Conservation (phyloP, 2,888 invertebrate genomes). For the Drosophila recens region DNA sequence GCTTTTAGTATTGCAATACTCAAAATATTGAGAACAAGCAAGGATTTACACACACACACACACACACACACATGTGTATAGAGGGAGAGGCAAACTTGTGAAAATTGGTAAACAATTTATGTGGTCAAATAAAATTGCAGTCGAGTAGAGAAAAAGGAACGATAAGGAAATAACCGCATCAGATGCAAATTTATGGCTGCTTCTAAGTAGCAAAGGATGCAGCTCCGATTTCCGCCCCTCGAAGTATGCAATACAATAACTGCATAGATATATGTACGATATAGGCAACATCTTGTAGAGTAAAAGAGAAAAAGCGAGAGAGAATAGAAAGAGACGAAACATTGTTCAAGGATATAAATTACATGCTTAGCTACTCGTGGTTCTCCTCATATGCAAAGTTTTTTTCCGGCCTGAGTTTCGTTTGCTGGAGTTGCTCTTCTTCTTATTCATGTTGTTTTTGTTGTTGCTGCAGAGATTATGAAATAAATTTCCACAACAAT, state of each 20-base stretch:
- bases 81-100: constrained; percentile 57
- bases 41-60: constrained; percentile 36
- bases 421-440: constrained; percentile 19
- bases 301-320: background rate
- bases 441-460: constrained; percentile 23
- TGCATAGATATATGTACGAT: constrained; percentile 34
- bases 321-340: background rate
- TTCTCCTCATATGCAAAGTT: constrained; percentile 72
- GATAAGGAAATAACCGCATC: constrained; percentile 55
- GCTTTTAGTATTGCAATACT: constrained; percentile 51
- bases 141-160: constrained; percentile 28
- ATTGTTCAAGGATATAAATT: constrained; percentile 71
- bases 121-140: constrained; percentile 76
- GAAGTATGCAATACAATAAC: constrained; percentile 52
- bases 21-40: constrained; percentile 51
- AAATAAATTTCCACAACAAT: constrained; percentile 79
- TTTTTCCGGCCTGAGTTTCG: constrained; percentile 10
- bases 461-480: constrained; percentile 71
- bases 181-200: constrained; percentile 67
- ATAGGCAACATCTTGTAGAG: background rate
- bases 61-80: constrained; percentile 4
- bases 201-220: constrained; percentile 49
- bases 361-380: constrained; percentile 81
- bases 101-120: constrained; percentile 81
- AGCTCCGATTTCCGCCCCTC: constrained; percentile 46